Base-by-base conservation (phyloP, 2,888 invertebrate genomes). In the Ophion obscuratus region DNA sequence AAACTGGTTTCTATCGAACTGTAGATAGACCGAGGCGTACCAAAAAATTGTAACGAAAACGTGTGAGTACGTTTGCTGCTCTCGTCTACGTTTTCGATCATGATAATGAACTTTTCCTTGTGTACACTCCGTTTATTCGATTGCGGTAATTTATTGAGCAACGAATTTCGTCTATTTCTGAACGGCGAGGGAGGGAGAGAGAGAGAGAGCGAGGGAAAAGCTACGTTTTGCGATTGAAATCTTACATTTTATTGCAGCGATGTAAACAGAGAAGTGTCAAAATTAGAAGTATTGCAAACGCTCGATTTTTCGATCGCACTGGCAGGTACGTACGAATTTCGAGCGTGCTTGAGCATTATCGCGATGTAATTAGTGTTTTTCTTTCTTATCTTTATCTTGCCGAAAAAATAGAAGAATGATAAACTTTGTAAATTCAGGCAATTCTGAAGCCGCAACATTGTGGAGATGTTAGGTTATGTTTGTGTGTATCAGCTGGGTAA, bases 381-480 rank as follows among this genome's bases (percentile, higher is more conserved):
- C 24, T 74, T 62, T 10, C n/a, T 31, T 17, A 24, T 57, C 20
- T 80, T 71, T 20, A 53, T 57, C 62, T 36, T 53, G 17, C 20
- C 59, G 9, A 67, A 67, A 44, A 67, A 64, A 53, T 53, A 20
- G 20, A 17, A 67, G 31, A 62, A 27, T 27, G 24, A 53, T 31
- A 62, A 76, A 80, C 6, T 66, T 14, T 31, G 24, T 17, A 20
- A 59, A 40, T 44, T 71, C 47, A 17, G 17, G n/a, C 10, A 27
- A 62, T 68, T 57, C 20, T 6, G 57, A 36, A 53, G 47, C n/a
- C n/a, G 31, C 71, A 24, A 44, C 76, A 80, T 83, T 40, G 36
- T 71, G 47, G 44, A 68, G 71, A 67, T 11, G 27, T 24, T 53
- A 73, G 91, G 90, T 90, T 90, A 89, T 87, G 76, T 87, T 89